Evolutionary conservation across 2,888 invertebrate genomes (phyloP), one percentile per base, ranked within the genome.

Genomic region (Platypus cylindrus): DNA sequence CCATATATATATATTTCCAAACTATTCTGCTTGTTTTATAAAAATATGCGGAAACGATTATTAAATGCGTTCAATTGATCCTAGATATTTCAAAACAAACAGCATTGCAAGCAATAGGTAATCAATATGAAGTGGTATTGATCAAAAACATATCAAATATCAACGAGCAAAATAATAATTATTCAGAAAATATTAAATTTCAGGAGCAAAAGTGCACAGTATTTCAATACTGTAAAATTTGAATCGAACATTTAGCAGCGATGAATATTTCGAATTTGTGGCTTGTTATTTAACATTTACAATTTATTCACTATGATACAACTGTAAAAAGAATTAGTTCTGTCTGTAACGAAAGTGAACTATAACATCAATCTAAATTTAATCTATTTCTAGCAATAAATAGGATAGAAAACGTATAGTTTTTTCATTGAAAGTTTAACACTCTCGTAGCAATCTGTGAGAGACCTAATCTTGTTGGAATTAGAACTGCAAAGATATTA

Each of bases 301-400:
- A 2, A 72, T 80, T 36, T 79, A 80, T 52, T 79, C 79, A 53
- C 73, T 75, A 47, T 70, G 71, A 38, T 67, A 68, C 1, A 77
- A 77, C 1, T 76, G 76, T 48, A 75, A 75, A 52, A 78, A 78
- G 78, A 78, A 75, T 0, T n/a, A n/a, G n/a, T n/a, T n/a, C n/a
- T n/a, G n/a, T n/a, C n/a, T n/a, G n/a, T n/a, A n/a, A n/a, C n/a
- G n/a, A n/a, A n/a, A n/a, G n/a, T n/a, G n/a, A n/a, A n/a, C n/a
- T n/a, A n/a, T n/a, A n/a, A n/a, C n/a, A n/a, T n/a, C n/a, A n/a
- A n/a, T n/a, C n/a, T n/a, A n/a, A n/a, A n/a, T n/a, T n/a, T n/a
- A n/a, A n/a, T n/a, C n/a, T n/a, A n/a, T n/a, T n/a, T n/a, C n/a
- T n/a, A n/a, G n/a, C n/a, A n/a, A n/a, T n/a, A n/a, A n/a, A n/a